Evolutionary conservation across 2,797 vertebrate species (phyloP).

Genomic region (Molossus alvarezi): DNA sequence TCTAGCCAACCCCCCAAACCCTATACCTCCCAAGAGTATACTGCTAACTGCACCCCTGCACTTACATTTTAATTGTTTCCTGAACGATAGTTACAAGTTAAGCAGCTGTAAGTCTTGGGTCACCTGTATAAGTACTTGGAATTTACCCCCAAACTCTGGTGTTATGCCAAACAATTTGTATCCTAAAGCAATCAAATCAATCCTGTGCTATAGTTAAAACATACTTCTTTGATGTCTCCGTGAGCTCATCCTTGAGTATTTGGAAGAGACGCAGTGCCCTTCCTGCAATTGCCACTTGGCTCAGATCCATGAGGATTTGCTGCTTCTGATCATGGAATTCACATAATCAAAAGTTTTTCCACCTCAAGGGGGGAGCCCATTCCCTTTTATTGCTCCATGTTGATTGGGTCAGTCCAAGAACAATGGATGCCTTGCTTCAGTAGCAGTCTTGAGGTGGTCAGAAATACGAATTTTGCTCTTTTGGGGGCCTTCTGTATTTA

Average conservation of each 20-base stretch:
- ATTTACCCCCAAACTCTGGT: constrained; percentile 84
- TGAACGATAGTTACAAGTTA: constrained; percentile 79
- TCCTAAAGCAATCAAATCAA: constrained; percentile 85
- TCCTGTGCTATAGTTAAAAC: constrained; percentile 60
- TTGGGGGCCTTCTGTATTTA: neutral
- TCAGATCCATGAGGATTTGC: constrained; percentile 80
- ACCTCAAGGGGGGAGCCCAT: constrained; percentile 78
- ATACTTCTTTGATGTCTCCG: constrained; percentile 82
- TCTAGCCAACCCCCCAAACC: constrained; percentile 36
- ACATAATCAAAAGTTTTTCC: constrained; percentile 86
- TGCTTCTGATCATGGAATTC: constrained; percentile 84
- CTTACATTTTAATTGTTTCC: constrained; percentile 82
- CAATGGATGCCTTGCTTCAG: constrained; percentile 53
- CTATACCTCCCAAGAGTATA: constrained; percentile 70
- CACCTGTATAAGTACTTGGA: constrained; percentile 83
- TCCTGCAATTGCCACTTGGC: constrained; percentile 85
- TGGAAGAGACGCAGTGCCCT: constrained; percentile 74
- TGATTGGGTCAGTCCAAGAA: constrained; percentile 79
- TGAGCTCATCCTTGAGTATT: constrained; percentile 84
- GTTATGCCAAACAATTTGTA: constrained; percentile 83
- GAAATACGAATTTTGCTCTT: neutral
- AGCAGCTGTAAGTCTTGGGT: constrained; percentile 84
- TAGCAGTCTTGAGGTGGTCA: constrained; percentile 64
- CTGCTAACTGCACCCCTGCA: neutral
- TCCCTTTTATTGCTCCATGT: constrained; percentile 70